Percentiles rank a stretch among this genome's conserved stretches.
Evolutionary conservation across 2,888 invertebrate genomes (phyloP).

Genomic region (Molorchus minor): DNA sequence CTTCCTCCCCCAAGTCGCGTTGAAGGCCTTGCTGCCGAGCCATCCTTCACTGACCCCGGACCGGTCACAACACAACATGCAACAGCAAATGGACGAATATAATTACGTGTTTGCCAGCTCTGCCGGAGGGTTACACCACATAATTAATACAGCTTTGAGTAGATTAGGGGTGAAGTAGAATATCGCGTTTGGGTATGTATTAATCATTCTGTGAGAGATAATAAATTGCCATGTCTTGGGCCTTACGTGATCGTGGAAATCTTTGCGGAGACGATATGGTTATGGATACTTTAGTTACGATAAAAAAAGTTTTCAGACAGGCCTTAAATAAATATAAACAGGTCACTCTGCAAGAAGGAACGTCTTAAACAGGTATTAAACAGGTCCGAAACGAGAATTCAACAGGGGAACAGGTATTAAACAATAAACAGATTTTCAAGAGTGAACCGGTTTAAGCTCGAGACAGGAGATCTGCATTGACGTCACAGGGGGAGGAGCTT

Average conservation of each 20-base stretch:
- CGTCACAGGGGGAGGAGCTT: too few species aligned
- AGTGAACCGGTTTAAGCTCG: too few species aligned
- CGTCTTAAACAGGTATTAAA: too few species aligned
- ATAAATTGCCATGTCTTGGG: conserved; percentile 44
- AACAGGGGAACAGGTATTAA: too few species aligned
- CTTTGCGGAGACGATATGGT: neutral
- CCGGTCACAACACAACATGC: conserved; percentile 36
- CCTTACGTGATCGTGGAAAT: conserved; percentile 7
- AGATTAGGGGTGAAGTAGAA: conserved; percentile 38
- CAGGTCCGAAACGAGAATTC: too few species aligned
- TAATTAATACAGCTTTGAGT: conserved; percentile 40
- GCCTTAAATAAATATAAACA: too few species aligned
- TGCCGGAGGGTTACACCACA: conserved; percentile 31
- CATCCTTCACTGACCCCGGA: conserved; percentile 30
- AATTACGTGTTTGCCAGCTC: conserved; percentile 36
- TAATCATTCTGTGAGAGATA: conserved; percentile 48
- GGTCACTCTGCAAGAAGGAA: too few species aligned
- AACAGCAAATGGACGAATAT: conserved; percentile 33
- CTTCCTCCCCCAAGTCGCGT: neutral
- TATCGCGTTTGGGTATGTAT: conserved; percentile 45
- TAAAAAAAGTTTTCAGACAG: too few species aligned
- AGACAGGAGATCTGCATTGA: too few species aligned
- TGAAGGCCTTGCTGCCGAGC: conserved; percentile 7
- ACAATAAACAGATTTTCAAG: too few species aligned
- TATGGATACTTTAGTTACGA: too few species aligned